phyloP scores from a whole-genome alignment of 2,113 vertebrate species.

The Anguilla japonica region DNA sequence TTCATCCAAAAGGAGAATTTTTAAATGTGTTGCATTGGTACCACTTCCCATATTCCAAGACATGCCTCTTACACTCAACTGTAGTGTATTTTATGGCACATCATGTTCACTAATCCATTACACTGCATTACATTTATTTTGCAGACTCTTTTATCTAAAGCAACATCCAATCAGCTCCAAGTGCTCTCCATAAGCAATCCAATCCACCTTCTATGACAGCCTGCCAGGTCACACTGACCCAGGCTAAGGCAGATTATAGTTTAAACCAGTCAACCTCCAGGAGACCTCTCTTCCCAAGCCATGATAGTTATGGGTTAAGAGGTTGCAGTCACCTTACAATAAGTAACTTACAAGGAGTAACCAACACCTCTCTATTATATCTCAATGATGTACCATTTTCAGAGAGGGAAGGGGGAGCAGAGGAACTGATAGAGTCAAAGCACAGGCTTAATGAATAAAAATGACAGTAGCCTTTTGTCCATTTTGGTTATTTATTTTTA shows the following conservation, averaged over 20 bases:
- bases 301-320: neutral
- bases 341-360: neutral
- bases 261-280: no score
- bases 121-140: no score
- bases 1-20: neutral
- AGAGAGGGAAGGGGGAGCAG: neutral
- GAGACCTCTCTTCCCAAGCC: no score
- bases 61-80: neutral
- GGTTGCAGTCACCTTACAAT: neutral
- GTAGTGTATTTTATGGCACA: no score
- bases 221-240: neutral
- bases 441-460: neutral
- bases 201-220: neutral
- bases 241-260: neutral
- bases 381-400: neutral
- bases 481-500: slow-evolving; percentile 59
- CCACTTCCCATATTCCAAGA: neutral
- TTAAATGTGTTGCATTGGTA: neutral
- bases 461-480: slow-evolving; percentile 64
- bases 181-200: neutral
- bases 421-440: neutral
- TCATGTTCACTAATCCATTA: neutral
- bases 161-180: neutral
- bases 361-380: neutral
- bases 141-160: no score